Evolutionary conservation across 2,888 invertebrate species (phyloP), one percentile per base, ranked within the genome.

Genomic region (Phyllotreta striolata): DNA sequence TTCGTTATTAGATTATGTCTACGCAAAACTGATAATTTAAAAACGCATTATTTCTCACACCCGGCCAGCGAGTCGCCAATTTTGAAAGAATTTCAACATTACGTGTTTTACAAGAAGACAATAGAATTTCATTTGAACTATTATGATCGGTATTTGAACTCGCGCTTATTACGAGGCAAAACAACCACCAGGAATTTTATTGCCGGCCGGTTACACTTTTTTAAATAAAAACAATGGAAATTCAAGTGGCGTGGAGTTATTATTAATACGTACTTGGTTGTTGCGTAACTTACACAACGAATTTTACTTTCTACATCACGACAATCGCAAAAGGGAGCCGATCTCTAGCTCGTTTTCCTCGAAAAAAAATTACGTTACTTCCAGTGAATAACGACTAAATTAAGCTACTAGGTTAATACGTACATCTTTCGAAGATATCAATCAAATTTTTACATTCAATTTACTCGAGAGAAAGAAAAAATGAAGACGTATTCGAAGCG

Each of bases 201-300:
- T 51, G n/a, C 39, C 14, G 8, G 40, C 40, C 51, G 59, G 59
- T 59, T 59, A 59, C 59, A 59, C 51, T 59, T 59, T 59, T 59
- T 59, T 52, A 59, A 52, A 10, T 40, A 24, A 59, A 43, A 52
- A 59, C 59, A 59, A 59, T 59, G 43, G 51, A 6, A 43, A 51
- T n/a, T 37, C 35, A 51, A 59, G 51, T 47, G 59, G 35, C 51
- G 51, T 59, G 37, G 41, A 52, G 35, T 59, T 37, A 59, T 59
- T 59, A 59, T 51, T 59, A 52, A 43, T 58, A 58, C 40, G 41
- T 44, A 41, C 41, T 59, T 59, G 59, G 51, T 39, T 12, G 52
- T 52, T 52, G 52, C 39, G 52, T 43, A 41, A 43, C 6, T 7
- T 59, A 59, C 43, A 37, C 52, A 59, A 59, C 39, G 12, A 5